Evolutionary conservation across 2,797 vertebrate genomes (phyloP).

Genomic region (Potorous gilbertii): DNA sequence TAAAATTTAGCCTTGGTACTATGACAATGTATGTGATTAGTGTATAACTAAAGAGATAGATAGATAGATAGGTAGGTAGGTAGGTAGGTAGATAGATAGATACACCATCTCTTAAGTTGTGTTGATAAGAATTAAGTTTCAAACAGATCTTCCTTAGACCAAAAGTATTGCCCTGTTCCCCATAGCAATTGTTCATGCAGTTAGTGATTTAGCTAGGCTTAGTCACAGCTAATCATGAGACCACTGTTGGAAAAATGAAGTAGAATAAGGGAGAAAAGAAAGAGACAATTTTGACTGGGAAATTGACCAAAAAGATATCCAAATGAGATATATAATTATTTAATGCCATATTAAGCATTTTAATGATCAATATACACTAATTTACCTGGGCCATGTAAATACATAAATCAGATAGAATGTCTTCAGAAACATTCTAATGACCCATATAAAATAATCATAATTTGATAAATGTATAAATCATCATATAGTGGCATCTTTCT

Average conservation of each 20-base stretch:
- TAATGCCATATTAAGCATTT: not conserved
- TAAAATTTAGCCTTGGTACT: not conserved
- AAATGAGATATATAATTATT: constrained; percentile 28
- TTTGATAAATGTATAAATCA: constrained; percentile 50
- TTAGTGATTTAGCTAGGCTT: not conserved
- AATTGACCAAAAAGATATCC: constrained; percentile 14
- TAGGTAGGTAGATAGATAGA: not conserved
- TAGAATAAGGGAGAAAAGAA: constrained; percentile 17
- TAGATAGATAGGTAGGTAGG: not conserved
- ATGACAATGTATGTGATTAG: not conserved
- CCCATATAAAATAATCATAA: constrained; percentile 31
- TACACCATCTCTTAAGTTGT: not conserved
- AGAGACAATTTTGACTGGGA: not conserved
- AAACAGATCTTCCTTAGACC: constrained; percentile 13
- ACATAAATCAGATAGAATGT: constrained; percentile 26
- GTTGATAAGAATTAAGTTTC: not conserved
- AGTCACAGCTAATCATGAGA: constrained; percentile 6
- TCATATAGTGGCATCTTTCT: constrained; percentile 28
- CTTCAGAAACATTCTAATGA: constrained; percentile 31
- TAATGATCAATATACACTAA: not conserved
- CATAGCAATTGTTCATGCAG: constrained; percentile 21
- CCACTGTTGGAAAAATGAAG: constrained; percentile 25
- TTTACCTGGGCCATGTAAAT: constrained; percentile 48
- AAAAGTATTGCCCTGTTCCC: constrained; percentile 14
- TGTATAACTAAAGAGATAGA: not conserved